Percentiles rank a stretch among this genome's conserved stretches.
Conservation (phyloP, 2,888 invertebrate species). For the Drosophila testacea region DNA sequence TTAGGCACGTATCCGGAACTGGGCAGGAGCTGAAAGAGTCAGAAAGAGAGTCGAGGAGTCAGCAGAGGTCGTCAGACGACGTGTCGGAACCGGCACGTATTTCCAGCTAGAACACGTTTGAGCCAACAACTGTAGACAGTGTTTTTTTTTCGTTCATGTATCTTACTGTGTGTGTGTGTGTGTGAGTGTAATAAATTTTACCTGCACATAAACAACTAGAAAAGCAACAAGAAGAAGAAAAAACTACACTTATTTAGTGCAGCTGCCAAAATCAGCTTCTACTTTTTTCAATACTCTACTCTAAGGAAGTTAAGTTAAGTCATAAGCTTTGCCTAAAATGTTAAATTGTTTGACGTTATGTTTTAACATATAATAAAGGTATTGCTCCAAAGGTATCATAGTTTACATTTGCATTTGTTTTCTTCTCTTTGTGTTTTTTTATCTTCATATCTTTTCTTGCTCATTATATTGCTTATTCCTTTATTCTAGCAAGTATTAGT, state of each 20-base stretch:
- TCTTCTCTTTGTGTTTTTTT: too few species aligned
- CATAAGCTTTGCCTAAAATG: background rate
- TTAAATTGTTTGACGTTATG: too few species aligned
- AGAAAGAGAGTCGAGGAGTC: background rate
- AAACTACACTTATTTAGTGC: conserved; percentile 61
- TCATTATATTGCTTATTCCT: too few species aligned
- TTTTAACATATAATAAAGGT: too few species aligned
- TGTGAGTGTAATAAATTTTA: conserved; percentile 63
- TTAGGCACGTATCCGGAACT: conserved; percentile 64
- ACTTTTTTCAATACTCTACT: background rate
- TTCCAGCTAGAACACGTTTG: conserved; percentile 54
- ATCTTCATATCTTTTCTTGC: too few species aligned
- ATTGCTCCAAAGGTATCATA: too few species aligned
- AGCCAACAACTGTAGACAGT: conserved; percentile 48
- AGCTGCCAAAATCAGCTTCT: conserved; percentile 23
- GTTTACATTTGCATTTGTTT: too few species aligned
- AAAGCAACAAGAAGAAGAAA: conserved; percentile 6
- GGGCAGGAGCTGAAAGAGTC: conserved; percentile 25
- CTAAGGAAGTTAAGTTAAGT: background rate
- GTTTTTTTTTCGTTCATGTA: conserved; percentile 7
- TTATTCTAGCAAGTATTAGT: too few species aligned
- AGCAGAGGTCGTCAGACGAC: conserved; percentile 26
- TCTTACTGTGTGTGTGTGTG: conserved; percentile 15
- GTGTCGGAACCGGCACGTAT: conserved; percentile 64
- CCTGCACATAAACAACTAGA: conserved; percentile 63